Base-by-base conservation (phyloP, 2,113 vertebrate species). In the Myiagra hebetior region DNA sequence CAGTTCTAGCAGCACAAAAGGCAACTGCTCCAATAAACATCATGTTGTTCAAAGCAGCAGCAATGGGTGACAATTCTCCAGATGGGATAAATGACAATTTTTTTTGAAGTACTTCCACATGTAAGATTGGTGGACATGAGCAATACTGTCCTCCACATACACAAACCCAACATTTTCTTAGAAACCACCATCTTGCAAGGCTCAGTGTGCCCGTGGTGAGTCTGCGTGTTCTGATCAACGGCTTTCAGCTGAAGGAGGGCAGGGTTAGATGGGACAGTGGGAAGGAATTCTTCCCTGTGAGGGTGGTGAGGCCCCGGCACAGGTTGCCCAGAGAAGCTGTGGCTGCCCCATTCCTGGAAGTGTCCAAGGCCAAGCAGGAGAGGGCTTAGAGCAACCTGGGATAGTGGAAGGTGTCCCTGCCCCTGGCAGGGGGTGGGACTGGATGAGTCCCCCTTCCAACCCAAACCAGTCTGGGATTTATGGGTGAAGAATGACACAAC, bases 321-420 rank as follows among this genome's bases (percentile, higher is more conserved):
- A 72, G 41, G 41, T 0, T 63, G 41, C 7, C 24, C 49, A 30
- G 30, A 64, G 65, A 3, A 88, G 11, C 6, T 64, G 49, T 20
- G 8, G 41, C 65, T 72, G 35, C 14, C 21, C 21, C 35, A 41
- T 27, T 18, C 22, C 52, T 44, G 44, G 14, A 20, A 74, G 33
- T 11, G 15, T 9, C 15, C 33, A 39, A n/a, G 52, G 23, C 15
- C 52, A n/a, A 33, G 22, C 0, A 15, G 26, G 57, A 50, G 0
- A 0, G 37, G 6, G 46, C 15, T 59, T 52, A 4, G 39, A 75
- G 23, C 28, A n/a, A 1, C 24, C 23, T 60, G 23, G 28, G 19
- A 3, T 2, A 12, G 33, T 17, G 60, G 11, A 46, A 82, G 23
- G 6, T 46, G 53, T 24, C 19, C 19, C 16, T 46, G 39, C 7